Conservation (phyloP, 1,140 invertebrate species). For the Philopotamus ludificatus region DNA sequence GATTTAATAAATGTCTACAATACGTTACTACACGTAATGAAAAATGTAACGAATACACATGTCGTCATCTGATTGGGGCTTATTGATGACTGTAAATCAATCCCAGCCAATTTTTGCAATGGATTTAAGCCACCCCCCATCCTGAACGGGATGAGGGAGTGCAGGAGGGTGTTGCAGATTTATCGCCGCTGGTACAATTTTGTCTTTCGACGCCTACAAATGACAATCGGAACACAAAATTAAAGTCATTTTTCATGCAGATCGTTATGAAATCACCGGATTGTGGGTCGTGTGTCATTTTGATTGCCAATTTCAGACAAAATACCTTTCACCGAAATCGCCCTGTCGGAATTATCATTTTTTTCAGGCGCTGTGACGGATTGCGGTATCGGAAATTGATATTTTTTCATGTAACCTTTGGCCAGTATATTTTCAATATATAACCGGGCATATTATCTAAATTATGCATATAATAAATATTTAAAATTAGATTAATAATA, state of each 20-base stretch:
- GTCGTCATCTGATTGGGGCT: neutral
- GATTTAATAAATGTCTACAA: too few species aligned
- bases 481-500: too few species aligned
- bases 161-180: neutral
- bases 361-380: too few species aligned
- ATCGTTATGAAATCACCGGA: constrained; percentile 26
- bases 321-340: too few species aligned
- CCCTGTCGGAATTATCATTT: too few species aligned
- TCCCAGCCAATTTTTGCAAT: constrained; percentile 9
- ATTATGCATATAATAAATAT: too few species aligned
- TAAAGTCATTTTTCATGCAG: constrained; percentile 20
- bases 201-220: neutral
- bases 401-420: too few species aligned
- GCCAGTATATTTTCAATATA: too few species aligned
- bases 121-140: constrained; percentile 9
- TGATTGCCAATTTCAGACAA: constrained; percentile 27
- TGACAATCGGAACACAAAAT: constrained; percentile 15
- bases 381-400: too few species aligned
- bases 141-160: too few species aligned
- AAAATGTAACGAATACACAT: neutral
- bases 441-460: too few species aligned
- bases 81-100: constrained; percentile 27
- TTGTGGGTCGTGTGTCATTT: constrained; percentile 7
- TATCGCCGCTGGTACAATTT: constrained; percentile 8
- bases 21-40: neutral